These are phyloP conservation scores for Drosophila nebulosa DNA, from an alignment of 1,140 invertebrate species.

Conservation along the genomic window DNA sequence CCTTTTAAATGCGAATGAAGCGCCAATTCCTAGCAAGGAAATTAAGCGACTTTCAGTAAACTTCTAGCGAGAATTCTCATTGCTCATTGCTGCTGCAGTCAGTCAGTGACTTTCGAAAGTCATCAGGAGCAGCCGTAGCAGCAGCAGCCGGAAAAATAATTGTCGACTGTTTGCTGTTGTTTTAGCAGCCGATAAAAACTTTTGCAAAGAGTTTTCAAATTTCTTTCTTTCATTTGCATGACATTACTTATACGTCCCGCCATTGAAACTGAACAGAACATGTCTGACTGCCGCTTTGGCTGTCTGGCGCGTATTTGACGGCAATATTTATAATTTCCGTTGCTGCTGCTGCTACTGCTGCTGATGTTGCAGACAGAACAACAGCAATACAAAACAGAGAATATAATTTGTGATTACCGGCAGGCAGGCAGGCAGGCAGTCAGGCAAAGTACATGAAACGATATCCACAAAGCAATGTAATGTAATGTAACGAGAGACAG, in stretches of 20 bases:
- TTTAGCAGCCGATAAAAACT: conserved; percentile 39
- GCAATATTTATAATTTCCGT: conserved; percentile 76
- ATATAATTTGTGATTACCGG: conserved; percentile 73
- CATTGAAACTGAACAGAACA: conserved; percentile 50
- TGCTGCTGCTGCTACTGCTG: conserved; percentile 19
- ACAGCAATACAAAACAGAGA: conserved; percentile 27
- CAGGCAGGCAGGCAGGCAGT: conserved; percentile 29
- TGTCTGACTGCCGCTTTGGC: conserved; percentile 12
- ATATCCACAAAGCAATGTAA: conserved; percentile 44
- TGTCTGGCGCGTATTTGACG: conserved; percentile 60
- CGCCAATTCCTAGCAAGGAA: conserved; percentile 4
- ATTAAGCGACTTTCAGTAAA: conserved; percentile 55
- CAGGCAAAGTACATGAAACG: conserved; percentile 25
- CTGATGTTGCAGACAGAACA: conserved; percentile 52
- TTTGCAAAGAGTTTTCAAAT: conserved; percentile 45
- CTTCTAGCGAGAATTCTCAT: conserved; percentile 23
- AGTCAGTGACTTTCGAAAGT: conserved; percentile 60
- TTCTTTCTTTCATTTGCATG: conserved; percentile 40
- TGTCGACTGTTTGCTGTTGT: conserved; percentile 15
- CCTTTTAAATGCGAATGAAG: neutral
- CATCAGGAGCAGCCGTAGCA: conserved; percentile 55
- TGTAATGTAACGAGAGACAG: conserved; percentile 46
- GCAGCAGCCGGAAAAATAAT: conserved; percentile 66
- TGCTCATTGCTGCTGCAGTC: conserved; percentile 11
- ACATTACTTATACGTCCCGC: conserved; percentile 38